Percentiles rank a stretch among this genome's conserved stretches.
These are phyloP conservation scores for Lasioglossum villosulum DNA, from an alignment of 2,888 invertebrate genomes.

Conservation along the genomic window DNA sequence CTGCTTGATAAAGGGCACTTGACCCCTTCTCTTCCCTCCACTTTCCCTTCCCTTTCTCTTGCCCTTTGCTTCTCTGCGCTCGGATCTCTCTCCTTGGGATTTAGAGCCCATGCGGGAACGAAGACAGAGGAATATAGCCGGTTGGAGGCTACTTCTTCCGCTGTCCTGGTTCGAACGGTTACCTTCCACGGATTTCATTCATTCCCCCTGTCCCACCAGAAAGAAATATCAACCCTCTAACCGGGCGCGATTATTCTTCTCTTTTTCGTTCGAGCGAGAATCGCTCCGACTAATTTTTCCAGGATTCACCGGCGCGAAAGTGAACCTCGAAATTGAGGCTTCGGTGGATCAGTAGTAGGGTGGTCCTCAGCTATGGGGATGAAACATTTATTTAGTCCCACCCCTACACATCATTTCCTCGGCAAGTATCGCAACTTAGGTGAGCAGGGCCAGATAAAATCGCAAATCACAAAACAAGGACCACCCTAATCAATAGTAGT, in stretches of 20 bases:
- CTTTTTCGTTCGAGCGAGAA: background rate
- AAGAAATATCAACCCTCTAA: constrained; percentile 1
- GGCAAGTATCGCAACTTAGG: too few species aligned
- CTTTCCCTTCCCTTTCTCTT: background rate
- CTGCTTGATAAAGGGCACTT: constrained; percentile 39
- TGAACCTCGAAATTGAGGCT: too few species aligned
- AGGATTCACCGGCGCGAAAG: background rate
- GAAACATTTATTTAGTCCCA: too few species aligned
- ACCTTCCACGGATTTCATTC: background rate
- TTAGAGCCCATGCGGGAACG: constrained; percentile 1
- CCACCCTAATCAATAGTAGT: too few species aligned
- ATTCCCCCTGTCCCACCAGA: constrained; percentile 12
- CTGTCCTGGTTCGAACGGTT: constrained; percentile 1
- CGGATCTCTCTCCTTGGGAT: background rate
- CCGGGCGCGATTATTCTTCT: constrained; percentile 3
- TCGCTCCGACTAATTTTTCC: background rate
- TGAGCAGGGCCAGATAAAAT: too few species aligned
- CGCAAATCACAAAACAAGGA: too few species aligned
- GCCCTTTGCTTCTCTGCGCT: background rate
- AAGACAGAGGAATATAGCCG: background rate
- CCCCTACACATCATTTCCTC: too few species aligned
- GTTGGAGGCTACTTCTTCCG: constrained; percentile 6
- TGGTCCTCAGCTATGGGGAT: too few species aligned
- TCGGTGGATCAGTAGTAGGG: too few species aligned
- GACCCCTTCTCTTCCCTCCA: background rate